phyloP scores from a whole-genome alignment of 2,797 vertebrate species.

The Halcyon badia region DNA sequence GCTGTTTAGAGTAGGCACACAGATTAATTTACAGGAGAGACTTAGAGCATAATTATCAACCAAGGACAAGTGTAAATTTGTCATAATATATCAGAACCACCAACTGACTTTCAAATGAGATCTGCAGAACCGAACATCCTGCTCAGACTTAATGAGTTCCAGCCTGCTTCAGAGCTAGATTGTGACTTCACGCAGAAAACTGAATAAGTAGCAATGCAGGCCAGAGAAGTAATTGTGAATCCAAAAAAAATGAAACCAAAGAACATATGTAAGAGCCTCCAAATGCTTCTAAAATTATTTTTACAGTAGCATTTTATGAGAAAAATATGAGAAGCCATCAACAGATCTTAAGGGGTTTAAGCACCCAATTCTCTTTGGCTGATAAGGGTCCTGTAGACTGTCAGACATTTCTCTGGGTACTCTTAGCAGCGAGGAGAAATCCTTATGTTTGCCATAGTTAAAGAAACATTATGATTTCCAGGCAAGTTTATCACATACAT shows the following conservation, averaged over 20 bases:
- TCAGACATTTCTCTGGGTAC: not conserved
- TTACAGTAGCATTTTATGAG: not conserved
- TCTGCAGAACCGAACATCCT: slow-evolving; percentile 68
- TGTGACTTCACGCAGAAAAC: slow-evolving; percentile 42
- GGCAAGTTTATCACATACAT: not conserved
- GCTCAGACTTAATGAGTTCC: slow-evolving; percentile 73
- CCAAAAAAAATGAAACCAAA: slow-evolving; percentile 24
- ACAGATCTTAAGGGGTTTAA: not conserved
- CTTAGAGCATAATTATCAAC: slow-evolving; percentile 71
- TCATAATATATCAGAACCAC: slow-evolving; percentile 73
- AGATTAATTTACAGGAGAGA: slow-evolving; percentile 70
- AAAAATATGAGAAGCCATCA: slow-evolving; percentile 29
- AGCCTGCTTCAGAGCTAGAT: slow-evolving; percentile 45
- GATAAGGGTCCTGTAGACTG: not conserved
- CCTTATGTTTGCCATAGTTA: not conserved
- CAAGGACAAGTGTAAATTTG: slow-evolving; percentile 73
- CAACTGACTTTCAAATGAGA: slow-evolving; percentile 58
- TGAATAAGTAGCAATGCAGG: not conserved
- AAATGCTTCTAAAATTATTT: slow-evolving; percentile 26
- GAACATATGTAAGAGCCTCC: not conserved
- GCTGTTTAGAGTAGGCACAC: slow-evolving; percentile 36
- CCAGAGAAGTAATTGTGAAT: slow-evolving; percentile 18
- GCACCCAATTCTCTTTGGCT: not conserved
- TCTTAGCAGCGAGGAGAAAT: not conserved
- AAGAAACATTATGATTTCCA: not conserved